Conservation (phyloP, 1,140 invertebrate species). For the Drosophila repletoides region DNA sequence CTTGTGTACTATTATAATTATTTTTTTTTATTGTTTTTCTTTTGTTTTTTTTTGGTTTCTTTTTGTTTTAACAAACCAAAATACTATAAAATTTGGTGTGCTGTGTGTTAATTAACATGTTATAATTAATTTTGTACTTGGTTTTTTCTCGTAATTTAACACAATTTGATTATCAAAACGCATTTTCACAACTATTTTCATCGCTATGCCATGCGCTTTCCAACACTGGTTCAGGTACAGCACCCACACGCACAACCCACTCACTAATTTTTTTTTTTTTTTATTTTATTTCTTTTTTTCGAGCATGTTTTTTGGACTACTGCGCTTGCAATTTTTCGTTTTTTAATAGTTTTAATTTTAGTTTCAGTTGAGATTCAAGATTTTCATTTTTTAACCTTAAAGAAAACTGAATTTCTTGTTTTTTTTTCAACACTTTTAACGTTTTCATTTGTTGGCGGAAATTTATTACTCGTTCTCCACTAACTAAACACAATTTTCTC, state of each 20-base stretch:
- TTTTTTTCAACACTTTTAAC: background rate
- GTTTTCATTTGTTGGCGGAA: background rate
- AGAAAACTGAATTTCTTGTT: background rate
- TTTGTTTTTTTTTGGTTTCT: too few relatives aligned
- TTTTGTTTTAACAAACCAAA: constrained; percentile 26
- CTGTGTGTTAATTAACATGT: constrained; percentile 48
- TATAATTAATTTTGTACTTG: constrained; percentile 29
- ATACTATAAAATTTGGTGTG: constrained; percentile 1
- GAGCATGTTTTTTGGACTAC: constrained; percentile 68
- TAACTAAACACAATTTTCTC: constrained; percentile 5
- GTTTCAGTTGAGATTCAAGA: constrained; percentile 13
- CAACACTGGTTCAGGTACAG: constrained; percentile 53
- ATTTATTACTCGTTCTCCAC: constrained; percentile 7
- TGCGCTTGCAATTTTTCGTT: constrained; percentile 58
- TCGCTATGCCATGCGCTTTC: constrained; percentile 21
- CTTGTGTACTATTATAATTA: constrained; percentile 31
- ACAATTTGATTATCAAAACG: constrained; percentile 5
- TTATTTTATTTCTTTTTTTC: constrained; percentile 19
- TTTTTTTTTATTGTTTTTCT: too few relatives aligned
- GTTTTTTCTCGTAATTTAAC: constrained; percentile 32
- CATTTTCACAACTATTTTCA: constrained; percentile 17
- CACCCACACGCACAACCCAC: constrained; percentile 29
- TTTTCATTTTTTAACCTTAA: constrained; percentile 9
- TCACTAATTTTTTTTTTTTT: constrained; percentile 11
- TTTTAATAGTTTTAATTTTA: constrained; percentile 24